Base-by-base conservation (phyloP, 2,113 vertebrate genomes). In the Paraplagusia blochii region DNA sequence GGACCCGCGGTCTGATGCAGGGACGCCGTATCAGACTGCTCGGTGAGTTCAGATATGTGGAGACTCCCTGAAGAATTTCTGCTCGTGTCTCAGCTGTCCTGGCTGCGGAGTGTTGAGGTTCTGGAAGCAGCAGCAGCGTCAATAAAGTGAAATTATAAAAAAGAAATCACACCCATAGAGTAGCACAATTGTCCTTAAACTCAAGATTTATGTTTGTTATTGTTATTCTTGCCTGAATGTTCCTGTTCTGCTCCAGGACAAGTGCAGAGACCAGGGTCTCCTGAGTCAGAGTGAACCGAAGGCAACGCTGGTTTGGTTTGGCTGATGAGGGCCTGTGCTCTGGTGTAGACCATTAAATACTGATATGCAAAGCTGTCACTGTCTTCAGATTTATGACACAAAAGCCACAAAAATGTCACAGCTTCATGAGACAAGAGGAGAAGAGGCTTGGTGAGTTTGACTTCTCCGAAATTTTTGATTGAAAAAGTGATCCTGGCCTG, bases 331-430 rank as follows among this genome's bases (percentile, higher is more conserved):
- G 9, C 62, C 53, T 55, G 19, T 57, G 42, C 42, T 48, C 53
- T 46, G 49, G 66, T 72, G 35, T 45, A 47, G 65, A 39, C 44
- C 63, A 61, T 72, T 59, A 47, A 72, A 70, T 9, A 34, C 34
- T 44, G 43, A 62, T 63, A 52, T 35, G 1, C 50, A 77, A 69
- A 58, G 35, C 29, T 36, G 10, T 72, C 19, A 19, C 2, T 47
- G 55, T 15, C 44, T 58, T 59, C 48, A 18, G 52, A 66, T 66
- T 59, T 55, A 50, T 29, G 19, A 67, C 3, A 40, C 52, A 58
- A 49, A 66, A 58, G 44, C 56, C 64, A 75, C 72, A 69, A 46
- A 56, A 62, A 76, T 59, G 19, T 55, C n/a, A 15, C 1, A 1
- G 58, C 56, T 52, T 59, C 17, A 16, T 11, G 36, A 47, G 52